Base-by-base conservation (phyloP, 2,797 vertebrate species). In the Pantherophis vulpinus region DNA sequence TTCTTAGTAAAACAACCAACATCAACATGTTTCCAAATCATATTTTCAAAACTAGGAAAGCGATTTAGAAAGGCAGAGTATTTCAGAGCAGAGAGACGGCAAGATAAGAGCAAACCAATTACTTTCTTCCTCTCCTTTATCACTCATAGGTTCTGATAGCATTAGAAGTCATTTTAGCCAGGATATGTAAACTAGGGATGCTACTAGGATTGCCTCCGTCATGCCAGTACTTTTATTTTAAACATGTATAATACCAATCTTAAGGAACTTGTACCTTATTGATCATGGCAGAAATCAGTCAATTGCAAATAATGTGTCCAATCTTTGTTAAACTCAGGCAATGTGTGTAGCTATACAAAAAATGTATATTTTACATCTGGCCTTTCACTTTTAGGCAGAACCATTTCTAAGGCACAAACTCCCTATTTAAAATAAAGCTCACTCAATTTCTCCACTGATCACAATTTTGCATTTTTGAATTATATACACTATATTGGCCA, bases 171-270 rank as follows among this genome's bases (percentile, higher is more conserved):
- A 2, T 87, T 61, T 12, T 7, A 2, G 25, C 51, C 56, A 2
- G 0, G 2, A 8, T n/a, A 55, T 27, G 55, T 58, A 0, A 5
- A 0, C 37, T 88, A 92, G 23, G 74, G 88, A 87, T 66, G 55
- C 47, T 91, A 25, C 1, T 18, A 3, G 0, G 79, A 86, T 59
- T 90, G 90, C 87, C 51, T 8, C 91, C 16, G 88, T 83, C 60
- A 92, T 60, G 58, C 32, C 89, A 90, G 89, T 91, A 86, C 1
- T 86, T 87, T 87, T 86, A 56, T 89, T 95, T 89, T 93, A 95
- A 95, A 89, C 0, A 37, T 55, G 61, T 42, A 83, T 12, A 91
- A 55, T n/a, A 12, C 4, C 42, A 29, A 3, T 37, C 29, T 37
- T 25, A 59, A 92, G 29, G 12, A 86, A 89, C 9, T 55, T 60